phyloP scores from a whole-genome alignment of 1,140 invertebrate species.

The Aphelenchoides besseyi region DNA sequence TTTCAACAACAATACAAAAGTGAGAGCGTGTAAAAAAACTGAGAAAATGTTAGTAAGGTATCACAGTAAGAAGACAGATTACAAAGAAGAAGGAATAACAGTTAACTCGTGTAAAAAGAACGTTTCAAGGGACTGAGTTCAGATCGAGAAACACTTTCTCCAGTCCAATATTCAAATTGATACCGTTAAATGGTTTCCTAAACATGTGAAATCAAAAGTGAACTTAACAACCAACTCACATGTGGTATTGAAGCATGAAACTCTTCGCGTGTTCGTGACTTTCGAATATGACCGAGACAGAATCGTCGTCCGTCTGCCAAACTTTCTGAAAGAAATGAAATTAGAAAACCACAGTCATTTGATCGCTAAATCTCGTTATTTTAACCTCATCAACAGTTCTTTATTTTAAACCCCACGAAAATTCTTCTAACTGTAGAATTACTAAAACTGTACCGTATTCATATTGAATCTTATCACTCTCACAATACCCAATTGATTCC shows the following conservation, averaged over 20 bases:
- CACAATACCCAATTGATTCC: no score
- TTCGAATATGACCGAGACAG: slow-evolving; percentile 39
- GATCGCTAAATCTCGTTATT: no score
- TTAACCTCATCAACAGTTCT: not conserved
- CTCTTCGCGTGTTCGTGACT: slow-evolving; percentile 42
- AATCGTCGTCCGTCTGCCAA: slow-evolving; percentile 36
- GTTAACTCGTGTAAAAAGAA: no score
- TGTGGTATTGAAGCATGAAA: slow-evolving; percentile 47
- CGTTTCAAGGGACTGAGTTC: no score
- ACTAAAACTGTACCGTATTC: no score
- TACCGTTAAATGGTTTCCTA: slow-evolving; percentile 21
- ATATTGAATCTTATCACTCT: no score
- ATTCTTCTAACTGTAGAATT: not conserved
- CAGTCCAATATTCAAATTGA: slow-evolving; percentile 15
- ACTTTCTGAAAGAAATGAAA: slow-evolving; percentile 39
- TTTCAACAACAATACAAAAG: no score
- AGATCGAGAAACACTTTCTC: slow-evolving; percentile 18
- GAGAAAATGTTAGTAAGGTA: no score
- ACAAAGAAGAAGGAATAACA: no score
- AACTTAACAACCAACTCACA: slow-evolving; percentile 25
- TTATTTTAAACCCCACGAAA: not conserved
- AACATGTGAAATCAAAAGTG: no score
- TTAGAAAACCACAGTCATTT: not conserved
- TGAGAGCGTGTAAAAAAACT: no score
- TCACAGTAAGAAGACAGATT: no score